Conservation (phyloP, 2,888 invertebrate genomes). For the Theretra japonica region DNA sequence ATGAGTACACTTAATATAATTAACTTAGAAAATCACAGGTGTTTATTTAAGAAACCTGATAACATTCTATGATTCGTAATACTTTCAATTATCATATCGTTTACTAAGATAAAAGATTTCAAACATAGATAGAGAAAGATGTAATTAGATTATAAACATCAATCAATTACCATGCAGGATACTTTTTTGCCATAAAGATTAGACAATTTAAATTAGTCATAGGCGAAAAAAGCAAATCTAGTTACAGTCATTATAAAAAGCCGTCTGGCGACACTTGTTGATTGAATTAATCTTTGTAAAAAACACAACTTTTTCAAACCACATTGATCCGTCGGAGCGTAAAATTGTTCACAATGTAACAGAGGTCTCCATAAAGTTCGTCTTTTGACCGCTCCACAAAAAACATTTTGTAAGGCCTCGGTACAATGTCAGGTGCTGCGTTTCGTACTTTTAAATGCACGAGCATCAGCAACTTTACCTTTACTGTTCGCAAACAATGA, state of each 20-base stretch:
- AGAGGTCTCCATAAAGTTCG: constrained; percentile 38
- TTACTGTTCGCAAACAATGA: not conserved
- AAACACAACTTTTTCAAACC: not conserved
- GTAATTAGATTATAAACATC: not conserved
- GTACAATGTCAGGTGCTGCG: constrained; percentile 48
- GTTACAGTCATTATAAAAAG: not conserved
- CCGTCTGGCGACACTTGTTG: constrained; percentile 10
- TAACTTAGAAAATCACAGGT: too few species aligned
- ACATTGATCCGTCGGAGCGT: constrained; percentile 33
- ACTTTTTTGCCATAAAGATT: constrained; percentile 8
- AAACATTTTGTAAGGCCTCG: constrained; percentile 42
- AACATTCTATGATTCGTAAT: too few species aligned
- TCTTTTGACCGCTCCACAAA: constrained; percentile 41
- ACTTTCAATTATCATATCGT: too few species aligned
- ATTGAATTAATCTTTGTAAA: constrained; percentile 18
- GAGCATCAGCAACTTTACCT: constrained; percentile 20
- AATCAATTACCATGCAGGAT: constrained; percentile 14
- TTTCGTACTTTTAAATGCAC: constrained; percentile 42
- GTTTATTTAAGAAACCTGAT: too few species aligned
- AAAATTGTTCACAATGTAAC: constrained; percentile 38
- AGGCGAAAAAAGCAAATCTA: constrained; percentile 1
- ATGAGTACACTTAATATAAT: too few species aligned
- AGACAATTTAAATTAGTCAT: constrained; percentile 11
- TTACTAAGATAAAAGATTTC: too few species aligned
- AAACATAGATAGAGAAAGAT: not conserved